phyloP scores from a whole-genome alignment of 2,113 vertebrate species.

The Amazona vittata region DNA sequence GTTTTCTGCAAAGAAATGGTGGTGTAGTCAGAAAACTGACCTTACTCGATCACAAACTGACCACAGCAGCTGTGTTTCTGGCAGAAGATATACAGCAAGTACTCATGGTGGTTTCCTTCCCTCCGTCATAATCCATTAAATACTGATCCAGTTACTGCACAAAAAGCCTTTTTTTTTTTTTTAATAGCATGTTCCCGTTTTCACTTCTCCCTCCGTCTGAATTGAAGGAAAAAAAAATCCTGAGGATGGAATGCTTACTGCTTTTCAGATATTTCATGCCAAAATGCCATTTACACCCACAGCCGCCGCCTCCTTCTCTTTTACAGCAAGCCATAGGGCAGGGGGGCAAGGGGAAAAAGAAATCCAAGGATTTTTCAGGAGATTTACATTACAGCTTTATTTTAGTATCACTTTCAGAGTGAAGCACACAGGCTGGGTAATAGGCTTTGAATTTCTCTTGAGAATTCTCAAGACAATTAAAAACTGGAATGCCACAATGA shows the following conservation, averaged over 20 bases:
- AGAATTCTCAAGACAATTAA: neutral
- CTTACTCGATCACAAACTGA: constrained; percentile 45
- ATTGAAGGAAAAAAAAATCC: constrained; percentile 6
- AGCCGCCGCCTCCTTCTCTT: neutral
- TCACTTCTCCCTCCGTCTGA: constrained; percentile 39
- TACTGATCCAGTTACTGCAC: constrained; percentile 60
- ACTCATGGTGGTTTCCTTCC: constrained; percentile 34
- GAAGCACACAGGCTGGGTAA: neutral
- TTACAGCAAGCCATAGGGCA: neutral
- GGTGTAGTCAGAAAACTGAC: constrained; percentile 57
- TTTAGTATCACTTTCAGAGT: neutral
- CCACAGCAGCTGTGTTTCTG: constrained; percentile 69
- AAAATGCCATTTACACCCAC: constrained; percentile 74
- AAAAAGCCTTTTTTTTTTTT: constrained; percentile 75
- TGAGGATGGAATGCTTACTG: constrained; percentile 64
- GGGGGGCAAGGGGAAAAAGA: neutral
- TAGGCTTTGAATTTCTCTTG: neutral
- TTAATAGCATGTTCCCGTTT: constrained; percentile 37
- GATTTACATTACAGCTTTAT: neutral
- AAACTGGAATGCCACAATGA: neutral
- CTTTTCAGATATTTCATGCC: constrained; percentile 62
- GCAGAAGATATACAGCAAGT: constrained; percentile 20
- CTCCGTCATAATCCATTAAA: constrained; percentile 13
- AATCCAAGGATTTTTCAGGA: neutral
- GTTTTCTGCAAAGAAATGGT: constrained; percentile 29